Evolutionary conservation across 2,113 vertebrate species (phyloP), one percentile per base, ranked within the genome.

Genomic region (Sander vitreus): DNA sequence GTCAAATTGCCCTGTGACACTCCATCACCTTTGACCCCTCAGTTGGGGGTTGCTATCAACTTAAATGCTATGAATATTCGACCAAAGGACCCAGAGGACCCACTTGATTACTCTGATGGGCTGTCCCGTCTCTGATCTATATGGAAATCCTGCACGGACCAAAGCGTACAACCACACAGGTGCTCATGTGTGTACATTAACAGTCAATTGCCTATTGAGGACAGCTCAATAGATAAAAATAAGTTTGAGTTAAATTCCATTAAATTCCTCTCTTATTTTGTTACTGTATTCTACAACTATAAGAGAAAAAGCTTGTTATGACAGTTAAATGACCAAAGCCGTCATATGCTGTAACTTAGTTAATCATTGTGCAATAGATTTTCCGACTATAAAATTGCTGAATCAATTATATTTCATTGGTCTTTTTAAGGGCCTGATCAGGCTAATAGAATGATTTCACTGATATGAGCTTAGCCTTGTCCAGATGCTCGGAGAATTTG

Each of bases 41-140:
- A 57, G 75, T 53, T 73, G 39, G 57, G 81, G 23, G 71, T 60
- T 68, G 51, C 78, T 78, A 90, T 90, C 88, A 90, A 90, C 70
- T 86, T 83, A 57, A 50, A 67, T 36, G 50, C 65, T 74, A 86
- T 91, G 71, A 23, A 84, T 92, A 87, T 80, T 74, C 89, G 81
- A 85, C 78, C 25, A 0, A 47, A 80, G 71, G 78, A 72, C 89
- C 85, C 70, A 70, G 64, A 73, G 80, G 90, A 91, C 39, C 48
- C 60, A 77, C 63, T 66, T 63, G 79, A 92, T 88, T 87, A 80
- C 85, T 88, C 60, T 54, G 75, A 89, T 81, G 60, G n/a, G 55
- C 73, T 78, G 70, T 83, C 53, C 80, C 66, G 74, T 14, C 30
- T 84, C 59, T 39, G 75, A 86, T 93, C 85, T 77, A 87, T 89